Evolutionary conservation across 1,140 invertebrate species (phyloP), one percentile per base, ranked within the genome.

Genomic region (Trigoniulus corallinus): DNA sequence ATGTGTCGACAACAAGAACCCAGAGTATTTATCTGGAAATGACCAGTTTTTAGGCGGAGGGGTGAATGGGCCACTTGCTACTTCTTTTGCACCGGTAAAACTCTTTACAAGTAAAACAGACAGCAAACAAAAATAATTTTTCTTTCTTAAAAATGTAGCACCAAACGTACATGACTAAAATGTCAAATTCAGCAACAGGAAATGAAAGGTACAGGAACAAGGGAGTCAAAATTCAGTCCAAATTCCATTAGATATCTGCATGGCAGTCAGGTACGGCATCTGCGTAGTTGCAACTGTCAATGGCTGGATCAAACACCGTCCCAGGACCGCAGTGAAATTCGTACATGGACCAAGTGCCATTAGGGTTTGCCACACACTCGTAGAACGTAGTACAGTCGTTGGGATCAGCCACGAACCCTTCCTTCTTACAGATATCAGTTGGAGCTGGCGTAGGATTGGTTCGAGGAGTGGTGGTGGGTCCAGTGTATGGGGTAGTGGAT

Each of bases 371-470:
- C 1, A 50, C 23, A 29, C 64, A 65, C 0, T 55, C 25, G 12
- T 62, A 65, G 40, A 62, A 65, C 15, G 24, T 50, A 0, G 29
- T n/a, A 41, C 62, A 65, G 34, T 62, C 43, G 0, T 56, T 23
- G 4, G 44, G 42, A 48, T 63, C 59, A 12, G 54, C 43, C 1
- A 58, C 47, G 20, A 55, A 64, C 2, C 64, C 64, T 13, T 57
- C 54, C 0, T 43, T 47, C 4, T 26, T 50, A 43, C 65, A 67
- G 23, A 60, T 45, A 1, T 49, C 49, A 15, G 21, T 46, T 3
- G 53, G 47, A 1, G 53, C 25, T 18, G 56, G 56, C 10, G 54
- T 51, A 1, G 44, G 41, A 23, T 23, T 18, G 13, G 55, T 37
- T 29, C 47, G 41, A 24, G 44, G 44, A 4, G 47, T 37, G n/a